Base-by-base conservation (phyloP, 2,888 invertebrate genomes). In the Ennomos quercinarius region DNA sequence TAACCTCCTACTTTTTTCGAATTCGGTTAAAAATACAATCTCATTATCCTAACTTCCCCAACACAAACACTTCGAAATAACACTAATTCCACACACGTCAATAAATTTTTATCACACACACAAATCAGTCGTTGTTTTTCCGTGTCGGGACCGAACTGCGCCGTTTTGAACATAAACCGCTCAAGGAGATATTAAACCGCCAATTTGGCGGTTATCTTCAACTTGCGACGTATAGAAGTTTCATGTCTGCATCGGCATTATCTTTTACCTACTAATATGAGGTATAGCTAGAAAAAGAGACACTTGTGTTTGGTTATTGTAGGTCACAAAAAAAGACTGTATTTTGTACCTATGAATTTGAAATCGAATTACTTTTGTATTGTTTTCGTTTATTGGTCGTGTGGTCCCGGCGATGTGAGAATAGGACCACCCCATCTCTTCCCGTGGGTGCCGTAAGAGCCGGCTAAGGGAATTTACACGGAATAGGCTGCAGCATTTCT, bases 111-210 rank as follows among this genome's bases (percentile, higher is more conserved):
- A 49, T 56, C 44, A 27, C 39, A 4, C 9, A 27, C 9, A 56
- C 49, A 39, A 56, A 56, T 56, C 49, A 49, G 9, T 2, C 41
- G 17, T 45, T 57, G 57, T 57, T 57, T 57, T 57, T 12, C 47
- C 27, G 37, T 13, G 46, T 10, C 34, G 10, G 2, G 12, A 27
- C 27, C 36, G 27, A 43, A 13, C 37, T 8, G 27, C 10, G n/a
- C 27, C 10, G 27, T 27, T 39, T 34, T 9, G 27, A 8, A 27
- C 55, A 62, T 65, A 62, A 65, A 62, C 41, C 42, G 48, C 35
- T 56, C 48, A 45, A 53, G 53, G 51, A 55, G 62, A 52, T 60
- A 62, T 60, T 55, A 60, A 55, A 35, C 49, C 10, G 38, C n/a
- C 45, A 50, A 27, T 50, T 53, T 35, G 17, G 48, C 50, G 47